phyloP scores from a whole-genome alignment of 2,888 invertebrate species.

The Dryomyza anilis region DNA sequence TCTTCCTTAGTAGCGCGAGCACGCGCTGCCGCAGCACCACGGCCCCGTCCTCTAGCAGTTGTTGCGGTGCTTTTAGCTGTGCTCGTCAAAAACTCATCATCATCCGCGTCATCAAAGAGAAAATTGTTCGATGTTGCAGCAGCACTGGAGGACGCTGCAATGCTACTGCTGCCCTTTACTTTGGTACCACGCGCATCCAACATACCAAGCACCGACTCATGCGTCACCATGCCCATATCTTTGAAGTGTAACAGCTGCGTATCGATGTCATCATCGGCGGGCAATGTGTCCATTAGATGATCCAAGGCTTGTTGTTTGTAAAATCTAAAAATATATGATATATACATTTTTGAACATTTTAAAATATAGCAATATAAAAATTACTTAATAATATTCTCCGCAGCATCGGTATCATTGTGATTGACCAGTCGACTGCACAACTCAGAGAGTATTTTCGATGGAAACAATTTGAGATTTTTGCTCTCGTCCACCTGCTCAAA shows the following conservation, averaged over 20 bases:
- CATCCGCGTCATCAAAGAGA: conserved; percentile 25
- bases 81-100: no score
- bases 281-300: conserved; percentile 63
- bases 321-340: conserved; percentile 57
- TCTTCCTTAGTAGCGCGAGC: no score
- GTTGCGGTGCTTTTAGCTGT: no score
- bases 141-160: background rate
- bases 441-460: conserved; percentile 77
- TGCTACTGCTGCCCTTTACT: no score
- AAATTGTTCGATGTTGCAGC: background rate
- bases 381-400: conserved; percentile 64
- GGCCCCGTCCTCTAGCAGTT: conserved; percentile 36
- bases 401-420: conserved; percentile 66
- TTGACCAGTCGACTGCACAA: conserved; percentile 73
- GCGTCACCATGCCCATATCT: conserved; percentile 46
- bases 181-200: conserved; percentile 40
- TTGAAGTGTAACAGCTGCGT: conserved; percentile 63
- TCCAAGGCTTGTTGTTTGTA: conserved; percentile 64
- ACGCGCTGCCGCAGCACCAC: conserved; percentile 35
- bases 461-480: conserved; percentile 70
- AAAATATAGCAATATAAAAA: no score
- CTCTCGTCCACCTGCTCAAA: conserved; percentile 65
- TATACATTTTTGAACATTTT: background rate
- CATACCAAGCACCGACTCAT: conserved; percentile 48
- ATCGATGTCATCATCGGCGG: conserved; percentile 62